Evolutionary conservation across 2,113 vertebrate species (phyloP).

Genomic region (Gasterosteus nipponicus): DNA sequence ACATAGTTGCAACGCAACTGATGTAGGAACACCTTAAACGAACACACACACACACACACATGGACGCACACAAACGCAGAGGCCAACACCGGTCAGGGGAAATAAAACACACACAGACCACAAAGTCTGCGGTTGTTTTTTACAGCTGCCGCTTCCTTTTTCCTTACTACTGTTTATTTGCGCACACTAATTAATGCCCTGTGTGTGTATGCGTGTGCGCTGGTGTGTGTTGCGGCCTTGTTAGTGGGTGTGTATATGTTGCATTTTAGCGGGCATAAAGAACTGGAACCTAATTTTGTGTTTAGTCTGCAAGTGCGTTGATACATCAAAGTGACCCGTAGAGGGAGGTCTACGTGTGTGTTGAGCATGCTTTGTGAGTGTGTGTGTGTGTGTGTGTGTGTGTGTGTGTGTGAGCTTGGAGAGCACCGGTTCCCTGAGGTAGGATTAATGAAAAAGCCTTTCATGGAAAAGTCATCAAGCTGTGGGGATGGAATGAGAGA

Average conservation of each 20-base stretch:
- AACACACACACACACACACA: slow-evolving; percentile 24
- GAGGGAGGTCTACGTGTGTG: slow-evolving; percentile 68
- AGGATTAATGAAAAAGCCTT: slow-evolving; percentile 87
- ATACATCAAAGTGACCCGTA: slow-evolving; percentile 80
- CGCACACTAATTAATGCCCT: slow-evolving; percentile 78
- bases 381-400: slow-evolving; percentile 24
- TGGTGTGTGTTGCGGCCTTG: slow-evolving; percentile 14
- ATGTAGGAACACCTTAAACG: slow-evolving; percentile 52
- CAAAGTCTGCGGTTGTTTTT: slow-evolving; percentile 66
- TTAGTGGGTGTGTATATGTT: slow-evolving; percentile 58
- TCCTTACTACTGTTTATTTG: slow-evolving; percentile 77
- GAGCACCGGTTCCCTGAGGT: slow-evolving; percentile 83
- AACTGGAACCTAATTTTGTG: slow-evolving; percentile 76
- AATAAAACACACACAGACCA: slow-evolving; percentile 71
- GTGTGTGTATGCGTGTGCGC: slow-evolving; percentile 31
- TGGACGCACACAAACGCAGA: slow-evolving; percentile 55
- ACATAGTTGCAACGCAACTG: slow-evolving; percentile 41
- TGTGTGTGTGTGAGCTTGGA: slow-evolving; percentile 66
- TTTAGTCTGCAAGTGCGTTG: slow-evolving; percentile 78
- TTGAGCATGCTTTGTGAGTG: slow-evolving; percentile 40
- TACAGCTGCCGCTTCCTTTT: slow-evolving; percentile 76
- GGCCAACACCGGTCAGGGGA: slow-evolving; percentile 65
- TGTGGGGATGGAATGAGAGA: slow-evolving; percentile 82
- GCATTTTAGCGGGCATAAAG: slow-evolving; percentile 67
- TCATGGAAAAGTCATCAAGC: slow-evolving; percentile 87